These are phyloP conservation scores for Dasypolia templi DNA, from an alignment of 2,888 invertebrate genomes.

Conservation along the genomic window DNA sequence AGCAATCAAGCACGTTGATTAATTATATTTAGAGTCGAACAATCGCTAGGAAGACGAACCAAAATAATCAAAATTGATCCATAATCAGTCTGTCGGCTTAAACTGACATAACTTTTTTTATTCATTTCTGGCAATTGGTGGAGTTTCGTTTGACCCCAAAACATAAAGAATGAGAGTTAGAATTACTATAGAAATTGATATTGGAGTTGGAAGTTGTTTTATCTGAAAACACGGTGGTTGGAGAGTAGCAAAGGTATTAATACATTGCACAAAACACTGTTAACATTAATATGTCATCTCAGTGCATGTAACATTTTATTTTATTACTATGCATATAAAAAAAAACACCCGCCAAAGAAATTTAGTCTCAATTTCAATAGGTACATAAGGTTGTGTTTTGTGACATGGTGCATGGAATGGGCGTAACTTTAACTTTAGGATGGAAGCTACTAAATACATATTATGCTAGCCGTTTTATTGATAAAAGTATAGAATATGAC, in stretches of 20 bases:
- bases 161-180: conserved; percentile 1
- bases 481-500: neutral
- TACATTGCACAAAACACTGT: conserved; percentile 43
- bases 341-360: neutral
- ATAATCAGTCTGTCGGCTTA: too few species aligned
- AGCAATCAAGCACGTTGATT: too few species aligned
- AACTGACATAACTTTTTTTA: too few species aligned
- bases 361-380: neutral
- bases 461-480: neutral
- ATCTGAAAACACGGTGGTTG: conserved; percentile 34
- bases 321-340: neutral
- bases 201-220: conserved; percentile 32
- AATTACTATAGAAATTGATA: conserved; percentile 37
- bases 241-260: conserved; percentile 47
- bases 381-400: neutral
- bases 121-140: too few species aligned
- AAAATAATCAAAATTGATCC: too few species aligned
- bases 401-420: conserved; percentile 33
- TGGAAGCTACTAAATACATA: neutral
- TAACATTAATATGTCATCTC: conserved; percentile 39
- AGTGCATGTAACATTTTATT: conserved; percentile 35
- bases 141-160: conserved; percentile 33
- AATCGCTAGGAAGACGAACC: too few species aligned
- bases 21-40: too few species aligned
- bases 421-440: conserved; percentile 1